Evolutionary conservation across 2,888 invertebrate genomes (phyloP).

Genomic region (Ecdyonurus torrentis): DNA sequence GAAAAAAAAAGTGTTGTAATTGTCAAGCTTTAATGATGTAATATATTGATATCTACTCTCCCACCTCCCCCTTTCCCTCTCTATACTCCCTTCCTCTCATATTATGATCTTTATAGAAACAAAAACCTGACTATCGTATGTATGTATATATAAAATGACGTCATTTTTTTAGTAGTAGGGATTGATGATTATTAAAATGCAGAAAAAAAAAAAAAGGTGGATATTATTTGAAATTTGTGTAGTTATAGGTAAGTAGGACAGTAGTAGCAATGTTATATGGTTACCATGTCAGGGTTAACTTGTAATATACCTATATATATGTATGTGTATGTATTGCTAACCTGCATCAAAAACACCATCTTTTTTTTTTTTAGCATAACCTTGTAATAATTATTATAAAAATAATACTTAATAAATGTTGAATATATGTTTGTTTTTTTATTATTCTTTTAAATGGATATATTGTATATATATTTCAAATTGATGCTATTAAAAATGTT

Average conservation of each 20-base stretch:
- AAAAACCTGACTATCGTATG: too few relatives aligned
- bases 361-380: not conserved
- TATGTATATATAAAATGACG: not conserved
- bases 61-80: too few relatives aligned
- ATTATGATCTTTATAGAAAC: too few relatives aligned
- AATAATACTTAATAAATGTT: too few relatives aligned
- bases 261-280: conserved; percentile 2
- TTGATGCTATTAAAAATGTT: too few relatives aligned
- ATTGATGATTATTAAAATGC: not conserved
- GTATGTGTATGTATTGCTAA: not conserved
- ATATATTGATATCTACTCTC: not conserved
- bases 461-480: too few relatives aligned
- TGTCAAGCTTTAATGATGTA: not conserved
- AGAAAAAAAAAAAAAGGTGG: too few relatives aligned
- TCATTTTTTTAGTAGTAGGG: not conserved
- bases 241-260: not conserved
- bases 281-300: not conserved
- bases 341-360: not conserved
- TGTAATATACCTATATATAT: not conserved
- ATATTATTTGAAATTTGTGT: not conserved
- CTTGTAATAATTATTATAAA: not conserved
- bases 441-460: too few relatives aligned
- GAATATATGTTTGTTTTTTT: too few relatives aligned
- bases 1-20: not conserved
- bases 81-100: too few relatives aligned